Conservation (phyloP, 1,140 invertebrate genomes). For the Ditylenchus dipsaci region DNA sequence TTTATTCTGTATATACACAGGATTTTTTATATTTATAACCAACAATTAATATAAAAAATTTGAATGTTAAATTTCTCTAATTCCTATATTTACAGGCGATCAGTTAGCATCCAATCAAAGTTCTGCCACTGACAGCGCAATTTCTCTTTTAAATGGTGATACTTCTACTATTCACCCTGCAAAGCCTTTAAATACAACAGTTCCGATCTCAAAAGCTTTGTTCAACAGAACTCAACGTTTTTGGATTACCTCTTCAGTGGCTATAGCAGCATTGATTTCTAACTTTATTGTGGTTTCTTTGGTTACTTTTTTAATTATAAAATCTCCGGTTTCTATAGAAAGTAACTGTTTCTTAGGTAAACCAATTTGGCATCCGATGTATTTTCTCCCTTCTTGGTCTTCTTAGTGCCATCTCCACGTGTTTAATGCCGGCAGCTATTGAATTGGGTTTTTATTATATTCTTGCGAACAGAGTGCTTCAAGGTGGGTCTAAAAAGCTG, state of each 20-base stretch:
- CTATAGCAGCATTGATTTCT: conserved; percentile 35
- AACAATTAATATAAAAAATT: no score
- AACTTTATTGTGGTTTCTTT: conserved; percentile 44
- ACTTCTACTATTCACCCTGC: not conserved
- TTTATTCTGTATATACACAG: no score
- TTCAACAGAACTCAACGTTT: conserved; percentile 29
- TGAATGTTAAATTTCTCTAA: no score
- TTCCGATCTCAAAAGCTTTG: not conserved
- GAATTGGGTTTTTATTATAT: conserved; percentile 41
- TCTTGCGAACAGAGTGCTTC: conserved; percentile 39
- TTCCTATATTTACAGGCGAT: not conserved
- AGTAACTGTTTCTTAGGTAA: conserved; percentile 23
- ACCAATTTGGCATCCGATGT: conserved; percentile 45
- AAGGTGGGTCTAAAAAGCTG: conserved; percentile 24
- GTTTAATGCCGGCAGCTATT: conserved; percentile 34
- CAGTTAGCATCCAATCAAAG: no score
- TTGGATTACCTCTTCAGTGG: conserved; percentile 43
- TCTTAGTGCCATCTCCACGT: conserved; percentile 35
- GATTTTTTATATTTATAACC: no score
- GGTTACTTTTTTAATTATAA: conserved; percentile 13
- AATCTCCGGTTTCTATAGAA: no score
- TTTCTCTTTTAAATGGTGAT: not conserved
- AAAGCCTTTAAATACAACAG: not conserved
- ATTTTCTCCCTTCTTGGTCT: conserved; percentile 37
- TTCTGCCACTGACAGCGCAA: no score